Evolutionary conservation across 2,888 invertebrate genomes (phyloP), one percentile per base, ranked within the genome.

Genomic region (Eilema sororculum): DNA sequence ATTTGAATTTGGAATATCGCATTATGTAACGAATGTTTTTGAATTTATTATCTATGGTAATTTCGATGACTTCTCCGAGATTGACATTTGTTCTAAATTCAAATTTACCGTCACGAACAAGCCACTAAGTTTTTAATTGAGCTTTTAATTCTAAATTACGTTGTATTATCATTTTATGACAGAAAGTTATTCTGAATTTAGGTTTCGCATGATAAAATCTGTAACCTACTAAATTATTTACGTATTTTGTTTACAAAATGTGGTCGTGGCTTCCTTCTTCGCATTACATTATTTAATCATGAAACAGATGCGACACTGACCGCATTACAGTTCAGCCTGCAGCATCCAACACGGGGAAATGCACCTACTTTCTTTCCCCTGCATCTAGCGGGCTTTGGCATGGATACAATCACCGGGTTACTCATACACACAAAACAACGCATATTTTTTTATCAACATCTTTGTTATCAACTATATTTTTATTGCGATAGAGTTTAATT

Each of bases 331-430:
- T 76, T 81, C 82, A 84, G 85, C 86, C 87, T 88, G 88, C 93
- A 94, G 90, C 92, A 91, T 92, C 92, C 85, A 87, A 84, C 81
- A 78, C 79, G 79, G 86, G 90, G 91, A 93, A 93, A 93, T 90
- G 93, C 91, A 87, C 92, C 93, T 92, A 94, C 94, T 94, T 94
- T 93, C 93, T 93, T 93, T 91, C 89, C 86, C 88, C 89, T 91
- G 91, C 93, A 93, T 87, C 91, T 91, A 91, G 89, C 88, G 78
- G 85, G 82, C 84, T 86, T 86, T 84, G 80, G 80, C 83, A 79
- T 84, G 80, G 79, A 83, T 78, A 87, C 86, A 87, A 86, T 86
- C 84, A 77, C 84, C 78, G 77, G 67, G 68, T 59, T 56, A 69
- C 28, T 25, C 56, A 68, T 64, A 72, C 68, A 68, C 71, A 71